phyloP scores from a whole-genome alignment of 2,797 vertebrate genomes.

The Paramormyrops hopkinsi region DNA sequence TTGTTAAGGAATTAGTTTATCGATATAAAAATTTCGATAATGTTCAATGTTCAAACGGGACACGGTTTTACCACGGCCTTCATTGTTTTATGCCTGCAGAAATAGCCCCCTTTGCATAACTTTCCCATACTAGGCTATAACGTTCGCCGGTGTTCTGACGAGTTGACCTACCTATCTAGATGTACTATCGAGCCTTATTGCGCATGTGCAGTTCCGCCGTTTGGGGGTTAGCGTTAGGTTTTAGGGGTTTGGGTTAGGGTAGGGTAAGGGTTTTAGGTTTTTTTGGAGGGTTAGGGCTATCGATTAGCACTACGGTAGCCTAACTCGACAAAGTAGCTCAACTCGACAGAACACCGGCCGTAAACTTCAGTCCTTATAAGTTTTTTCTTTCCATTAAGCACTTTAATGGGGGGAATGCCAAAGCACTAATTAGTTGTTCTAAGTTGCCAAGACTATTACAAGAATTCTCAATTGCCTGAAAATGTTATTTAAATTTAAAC shows the following conservation, averaged over 20 bases:
- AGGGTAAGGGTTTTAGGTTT: too few relatives aligned
- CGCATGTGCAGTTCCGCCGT: too few relatives aligned
- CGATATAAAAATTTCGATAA: slow-evolving; percentile 41
- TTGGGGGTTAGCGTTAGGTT: too few relatives aligned
- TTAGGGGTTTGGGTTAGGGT: too few relatives aligned
- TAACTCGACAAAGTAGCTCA: too few relatives aligned
- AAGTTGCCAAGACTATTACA: not conserved
- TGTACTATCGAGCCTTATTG: too few relatives aligned
- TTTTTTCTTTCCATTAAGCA: not conserved
- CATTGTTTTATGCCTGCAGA: not conserved
- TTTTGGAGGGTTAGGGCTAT: too few relatives aligned
- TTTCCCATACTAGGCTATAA: too few relatives aligned
- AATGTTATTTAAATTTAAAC: not conserved
- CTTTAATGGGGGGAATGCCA: not conserved
- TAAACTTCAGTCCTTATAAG: not conserved
- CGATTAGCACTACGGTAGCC: too few relatives aligned
- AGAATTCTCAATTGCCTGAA: not conserved
- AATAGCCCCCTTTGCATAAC: not conserved
- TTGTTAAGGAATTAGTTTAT: slow-evolving; percentile 42
- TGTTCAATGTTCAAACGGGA: slow-evolving; percentile 36
- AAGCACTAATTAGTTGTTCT: not conserved
- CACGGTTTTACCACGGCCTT: not conserved
- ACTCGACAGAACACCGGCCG: too few relatives aligned
- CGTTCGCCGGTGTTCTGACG: too few relatives aligned
- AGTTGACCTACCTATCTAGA: too few relatives aligned